These are phyloP conservation scores for Sparus aurata DNA, from an alignment of 2,797 vertebrate genomes.

Conservation along the genomic window DNA sequence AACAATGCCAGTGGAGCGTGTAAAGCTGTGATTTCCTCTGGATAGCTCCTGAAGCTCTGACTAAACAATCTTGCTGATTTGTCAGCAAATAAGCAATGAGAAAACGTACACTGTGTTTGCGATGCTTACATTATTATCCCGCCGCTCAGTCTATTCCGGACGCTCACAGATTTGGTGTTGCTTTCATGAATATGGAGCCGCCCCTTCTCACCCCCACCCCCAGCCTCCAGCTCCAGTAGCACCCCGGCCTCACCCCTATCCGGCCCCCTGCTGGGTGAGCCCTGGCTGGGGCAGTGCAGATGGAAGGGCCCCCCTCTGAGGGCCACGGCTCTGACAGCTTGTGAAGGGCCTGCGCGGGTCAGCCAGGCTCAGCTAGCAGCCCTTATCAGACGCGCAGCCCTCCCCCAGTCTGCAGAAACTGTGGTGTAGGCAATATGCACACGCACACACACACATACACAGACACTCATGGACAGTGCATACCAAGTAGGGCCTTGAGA, in stretches of 20 bases:
- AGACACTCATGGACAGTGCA: constrained; percentile 76
- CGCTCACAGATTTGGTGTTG: constrained; percentile 57
- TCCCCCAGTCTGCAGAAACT: constrained; percentile 77
- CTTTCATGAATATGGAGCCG: constrained; percentile 74
- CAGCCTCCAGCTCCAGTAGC: constrained; percentile 71
- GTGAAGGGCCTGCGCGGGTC: constrained; percentile 85
- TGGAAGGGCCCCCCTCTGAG: constrained; percentile 85
- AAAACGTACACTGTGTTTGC: constrained; percentile 23
- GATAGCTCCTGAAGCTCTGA: constrained; percentile 44
- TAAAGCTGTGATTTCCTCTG: constrained; percentile 29
- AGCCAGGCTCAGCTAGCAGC: constrained; percentile 83
- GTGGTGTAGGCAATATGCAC: constrained; percentile 78
- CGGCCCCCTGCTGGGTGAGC: constrained; percentile 83
- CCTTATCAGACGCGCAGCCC: constrained; percentile 86
- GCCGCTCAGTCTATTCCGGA: constrained; percentile 33
- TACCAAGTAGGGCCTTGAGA: constrained; percentile 87
- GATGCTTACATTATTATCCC: constrained; percentile 10
- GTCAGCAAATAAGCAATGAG: constrained; percentile 46
- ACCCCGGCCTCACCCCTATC: constrained; percentile 76
- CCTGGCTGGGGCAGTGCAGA: constrained; percentile 83
- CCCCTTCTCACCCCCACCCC: constrained; percentile 66
- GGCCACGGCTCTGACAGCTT: constrained; percentile 88
- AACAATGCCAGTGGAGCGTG: constrained; percentile 23
- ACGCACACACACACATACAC: constrained; percentile 59
- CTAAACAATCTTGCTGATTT: constrained; percentile 44